These are phyloP conservation scores for Otus sunia DNA, from an alignment of 2,113 vertebrate genomes.

Conservation along the genomic window DNA sequence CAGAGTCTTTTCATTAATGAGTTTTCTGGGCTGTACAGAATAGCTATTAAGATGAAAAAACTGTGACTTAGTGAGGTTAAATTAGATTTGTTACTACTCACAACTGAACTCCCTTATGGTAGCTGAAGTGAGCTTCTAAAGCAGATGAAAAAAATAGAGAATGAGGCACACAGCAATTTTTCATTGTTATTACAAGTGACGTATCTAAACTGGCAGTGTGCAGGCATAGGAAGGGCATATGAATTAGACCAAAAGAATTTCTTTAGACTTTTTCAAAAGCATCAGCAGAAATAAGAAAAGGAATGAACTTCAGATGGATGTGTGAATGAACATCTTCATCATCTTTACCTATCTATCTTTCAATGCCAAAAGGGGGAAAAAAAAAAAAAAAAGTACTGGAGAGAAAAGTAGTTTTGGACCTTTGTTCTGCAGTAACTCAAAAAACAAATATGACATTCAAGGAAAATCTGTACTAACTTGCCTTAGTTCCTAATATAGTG, in stretches of 20 bases:
- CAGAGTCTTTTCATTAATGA: slow-evolving; percentile 56
- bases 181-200: slow-evolving; percentile 90
- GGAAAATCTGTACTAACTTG: not conserved
- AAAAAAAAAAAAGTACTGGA: not conserved
- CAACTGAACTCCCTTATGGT: slow-evolving; percentile 72
- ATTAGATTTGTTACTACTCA: slow-evolving; percentile 79
- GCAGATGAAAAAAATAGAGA: slow-evolving; percentile 52
- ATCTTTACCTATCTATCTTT: slow-evolving; percentile 22
- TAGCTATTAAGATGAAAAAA: slow-evolving; percentile 62
- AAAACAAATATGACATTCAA: not conserved
- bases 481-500: not conserved
- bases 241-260: slow-evolving; percentile 73
- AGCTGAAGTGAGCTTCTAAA: slow-evolving; percentile 58
- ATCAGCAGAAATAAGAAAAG: slow-evolving; percentile 52
- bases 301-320: slow-evolving; percentile 40
- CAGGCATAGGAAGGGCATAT: slow-evolving; percentile 61
- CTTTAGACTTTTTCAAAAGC: slow-evolving; percentile 49
- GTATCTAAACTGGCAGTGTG: slow-evolving; percentile 80
- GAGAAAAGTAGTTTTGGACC: slow-evolving; percentile 3
- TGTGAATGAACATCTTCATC: slow-evolving; percentile 54
- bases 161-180: slow-evolving; percentile 81
- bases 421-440: slow-evolving; percentile 6
- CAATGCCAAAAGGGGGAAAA: not conserved
- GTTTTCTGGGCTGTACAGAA: slow-evolving; percentile 66
- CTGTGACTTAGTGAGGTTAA: slow-evolving; percentile 71